Percentiles rank a stretch among this genome's conserved stretches.
Evolutionary conservation across 2,888 invertebrate genomes (phyloP).

Genomic region (Timema cristinae): DNA sequence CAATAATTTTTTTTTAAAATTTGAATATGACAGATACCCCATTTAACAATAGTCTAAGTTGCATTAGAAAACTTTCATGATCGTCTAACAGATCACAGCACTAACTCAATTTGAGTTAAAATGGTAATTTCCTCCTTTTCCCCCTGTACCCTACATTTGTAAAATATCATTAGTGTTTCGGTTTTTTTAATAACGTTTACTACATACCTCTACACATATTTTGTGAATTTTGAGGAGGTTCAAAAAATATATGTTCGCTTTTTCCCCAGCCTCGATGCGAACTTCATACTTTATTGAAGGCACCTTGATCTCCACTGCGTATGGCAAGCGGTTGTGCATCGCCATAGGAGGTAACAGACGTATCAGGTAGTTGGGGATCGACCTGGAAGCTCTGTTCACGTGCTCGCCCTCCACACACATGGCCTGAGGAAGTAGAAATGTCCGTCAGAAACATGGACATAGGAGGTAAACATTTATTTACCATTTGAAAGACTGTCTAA

Average conservation of each 20-base stretch:
- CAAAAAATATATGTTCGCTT: constrained; percentile 63
- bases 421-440: constrained; percentile 15
- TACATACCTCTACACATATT: constrained; percentile 43
- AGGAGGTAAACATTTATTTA: too few species aligned
- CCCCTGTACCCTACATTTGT: too few species aligned
- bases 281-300: constrained; percentile 48
- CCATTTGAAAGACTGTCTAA: too few species aligned
- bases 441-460: too few species aligned
- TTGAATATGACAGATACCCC: too few species aligned
- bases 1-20: too few species aligned
- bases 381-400: constrained; percentile 45
- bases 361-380: constrained; percentile 68
- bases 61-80: too few species aligned
- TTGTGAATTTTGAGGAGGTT: constrained; percentile 57
- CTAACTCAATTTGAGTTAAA: too few species aligned
- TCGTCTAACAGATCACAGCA: too few species aligned
- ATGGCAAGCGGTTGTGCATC: constrained; percentile 72
- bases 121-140: too few species aligned
- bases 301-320: constrained; percentile 59
- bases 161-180: constrained; percentile 8
- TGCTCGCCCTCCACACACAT: constrained; percentile 33
- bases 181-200: too few species aligned
- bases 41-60: too few species aligned
- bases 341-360: constrained; percentile 69
- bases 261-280: constrained; percentile 68